Base-by-base conservation (phyloP, 2,797 vertebrate species). In the Gadopsis bispinosus region DNA sequence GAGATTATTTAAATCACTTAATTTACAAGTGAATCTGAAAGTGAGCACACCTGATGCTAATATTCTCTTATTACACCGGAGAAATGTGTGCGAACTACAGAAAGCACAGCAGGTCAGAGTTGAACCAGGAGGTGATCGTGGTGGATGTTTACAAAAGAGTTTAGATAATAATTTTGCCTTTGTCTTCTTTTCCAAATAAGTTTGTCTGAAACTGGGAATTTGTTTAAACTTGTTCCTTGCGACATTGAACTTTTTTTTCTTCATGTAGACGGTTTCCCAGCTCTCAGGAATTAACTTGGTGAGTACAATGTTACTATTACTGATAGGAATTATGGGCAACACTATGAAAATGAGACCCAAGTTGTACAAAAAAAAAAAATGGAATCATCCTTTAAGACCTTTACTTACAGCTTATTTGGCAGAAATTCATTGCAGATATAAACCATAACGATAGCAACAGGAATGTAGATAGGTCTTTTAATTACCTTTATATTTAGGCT, bases 31-130 rank as follows among this genome's bases (percentile, higher is more conserved):
- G 26, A 35, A 19, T 47, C 29, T 17, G 3, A 39, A 17, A 22
- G 10, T 47, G 39, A 29, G n/a, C 7, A 0, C 47, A 47, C 7
- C 14, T 58, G 31, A 72, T 62, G 20, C 11, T 11, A 1, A 60
- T 74, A 48, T 43, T 54, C 26, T 78, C 22, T 47, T 31, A 31
- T 56, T 73, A 33, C 6, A 16, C 33, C 59, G 37, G 9, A 35
- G 67, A 78, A 33, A 22, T 29, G 16, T 37, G 11, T n/a, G 43
- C 1, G 26, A 75, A 45, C 17, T 26, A 43, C 22, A 66, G 19
- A 39, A 20, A 50, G 35, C 39, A 55, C 3, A 69, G n/a, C 41
- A 7, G n/a, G n/a, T 78, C 26, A 73, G 33, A 69, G 37, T n/a
- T 70, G 12, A 73, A 47, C 12, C 9, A 26, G 19, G 20, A 61